Evolutionary conservation across 2,797 vertebrate species (phyloP).

Genomic region (Denticeps clupeoides): DNA sequence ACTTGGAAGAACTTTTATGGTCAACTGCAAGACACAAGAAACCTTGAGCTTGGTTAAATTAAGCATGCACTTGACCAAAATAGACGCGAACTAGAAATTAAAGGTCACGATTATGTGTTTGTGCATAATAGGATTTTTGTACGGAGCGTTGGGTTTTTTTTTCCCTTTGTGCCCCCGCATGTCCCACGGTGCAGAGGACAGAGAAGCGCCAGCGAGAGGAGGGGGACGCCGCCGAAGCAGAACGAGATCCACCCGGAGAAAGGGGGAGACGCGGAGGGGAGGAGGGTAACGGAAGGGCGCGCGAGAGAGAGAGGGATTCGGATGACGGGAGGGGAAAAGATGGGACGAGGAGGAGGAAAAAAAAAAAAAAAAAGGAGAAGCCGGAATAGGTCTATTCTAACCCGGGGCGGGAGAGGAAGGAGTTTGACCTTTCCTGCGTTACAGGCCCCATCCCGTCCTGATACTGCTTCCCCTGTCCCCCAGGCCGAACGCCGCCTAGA

Average conservation of each 20-base stretch:
- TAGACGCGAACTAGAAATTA: too few species aligned
- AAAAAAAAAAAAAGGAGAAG: slow-evolving; percentile 25
- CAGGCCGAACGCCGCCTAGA: slow-evolving; percentile 11
- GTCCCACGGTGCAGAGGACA: not conserved
- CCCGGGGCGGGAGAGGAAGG: slow-evolving; percentile 43
- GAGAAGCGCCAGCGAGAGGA: not conserved
- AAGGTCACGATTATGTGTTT: too few species aligned
- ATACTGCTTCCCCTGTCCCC: slow-evolving; percentile 33
- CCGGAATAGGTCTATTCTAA: slow-evolving; percentile 52
- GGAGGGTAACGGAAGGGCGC: not conserved
- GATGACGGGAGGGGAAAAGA: not conserved
- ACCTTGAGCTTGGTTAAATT: too few species aligned
- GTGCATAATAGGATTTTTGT: too few species aligned
- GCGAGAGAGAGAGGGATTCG: not conserved
- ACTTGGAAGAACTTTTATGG: too few species aligned
- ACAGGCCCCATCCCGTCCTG: slow-evolving; percentile 39
- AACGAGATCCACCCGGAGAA: slow-evolving; percentile 6
- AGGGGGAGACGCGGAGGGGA: not conserved
- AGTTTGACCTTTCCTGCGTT: slow-evolving; percentile 57
- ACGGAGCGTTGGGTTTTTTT: too few species aligned
- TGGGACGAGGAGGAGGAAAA: not conserved
- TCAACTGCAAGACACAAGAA: too few species aligned
- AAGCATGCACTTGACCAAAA: too few species aligned
- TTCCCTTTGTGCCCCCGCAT: too few species aligned
- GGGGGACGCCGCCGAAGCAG: not conserved